Evolutionary conservation across 2,797 vertebrate species (phyloP), one percentile per base, ranked within the genome.

Genomic region (Craterocephalus amniculus): DNA sequence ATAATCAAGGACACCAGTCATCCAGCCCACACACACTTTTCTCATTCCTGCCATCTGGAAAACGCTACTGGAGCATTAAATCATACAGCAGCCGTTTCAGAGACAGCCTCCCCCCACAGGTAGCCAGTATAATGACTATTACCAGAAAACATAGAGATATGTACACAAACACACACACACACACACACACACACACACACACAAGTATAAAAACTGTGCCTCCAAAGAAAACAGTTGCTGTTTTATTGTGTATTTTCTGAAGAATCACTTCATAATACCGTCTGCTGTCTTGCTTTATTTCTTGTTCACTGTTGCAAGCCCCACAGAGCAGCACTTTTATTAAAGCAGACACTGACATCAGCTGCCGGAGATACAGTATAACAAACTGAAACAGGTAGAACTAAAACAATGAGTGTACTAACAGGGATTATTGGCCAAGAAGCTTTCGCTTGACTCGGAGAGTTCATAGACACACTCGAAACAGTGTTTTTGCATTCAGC

Each of bases 1-100:
- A 83, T 84, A 86, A 84, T 85, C 86, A 88, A 87, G 85, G 87
- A 90, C 85, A 87, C 76, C 81, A 89, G 82, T 85, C 84, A 85
- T 76, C 82, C 83, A 74, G 75, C 85, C 85, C 87, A 85, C 89
- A 86, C 79, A 82, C 74, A 35, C 31, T 51, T 80, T 82, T 77
- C 81, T 87, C 61, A 38, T 55, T 77, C 61, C 72, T 86, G 83
- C 86, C 86, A 87, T 88, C 80, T 91, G 88, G 80, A 86, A 83
- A 88, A 88, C 1, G 67, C 76, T 76, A 84, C 73, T 48, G 12
- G 78, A 84, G 80, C 85, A 85, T 89, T 88, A 88, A 86, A 90
- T 91, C 88, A 87, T 43, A 36, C 73, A 71, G 43, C 69, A 49
- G 20, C 80, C 58, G n/a, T 88, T 83, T 82, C 78, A 76, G 59